These are phyloP conservation scores for Setophaga kirtlandii DNA, from an alignment of 2,113 vertebrate species.

Conservation along the genomic window DNA sequence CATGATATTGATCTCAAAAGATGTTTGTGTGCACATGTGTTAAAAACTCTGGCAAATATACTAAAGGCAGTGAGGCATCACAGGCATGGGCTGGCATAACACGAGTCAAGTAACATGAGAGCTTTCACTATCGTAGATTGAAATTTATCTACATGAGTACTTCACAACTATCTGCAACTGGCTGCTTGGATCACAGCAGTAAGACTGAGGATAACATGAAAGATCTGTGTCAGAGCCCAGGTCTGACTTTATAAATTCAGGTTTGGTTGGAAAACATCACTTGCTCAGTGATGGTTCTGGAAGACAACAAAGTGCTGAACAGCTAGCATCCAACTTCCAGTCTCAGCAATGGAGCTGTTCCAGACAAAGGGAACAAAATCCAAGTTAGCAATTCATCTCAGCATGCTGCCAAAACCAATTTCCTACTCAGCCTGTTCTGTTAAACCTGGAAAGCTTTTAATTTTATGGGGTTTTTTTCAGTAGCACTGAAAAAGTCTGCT, in stretches of 20 bases:
- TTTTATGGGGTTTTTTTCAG: neutral
- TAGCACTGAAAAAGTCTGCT: neutral
- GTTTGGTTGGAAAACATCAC: neutral
- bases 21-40: neutral
- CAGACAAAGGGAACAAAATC: constrained; percentile 8
- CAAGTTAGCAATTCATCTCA: constrained; percentile 13
- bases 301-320: neutral
- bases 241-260: neutral
- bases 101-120: neutral
- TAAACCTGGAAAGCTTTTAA: neutral
- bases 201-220: neutral
- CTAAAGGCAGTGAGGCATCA: neutral
- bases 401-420: constrained; percentile 34
- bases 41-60: neutral
- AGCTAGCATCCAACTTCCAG: neutral
- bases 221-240: neutral
- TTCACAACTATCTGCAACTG: neutral
- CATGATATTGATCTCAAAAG: neutral
- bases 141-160: neutral
- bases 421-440: constrained; percentile 12
- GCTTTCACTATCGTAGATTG: neutral
- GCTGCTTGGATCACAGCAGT: neutral
- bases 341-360: constrained; percentile 6
- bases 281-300: neutral
- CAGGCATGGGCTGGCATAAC: neutral